Evolutionary conservation across 2,888 invertebrate genomes (phyloP).

Genomic region (Aphodius granarius): DNA sequence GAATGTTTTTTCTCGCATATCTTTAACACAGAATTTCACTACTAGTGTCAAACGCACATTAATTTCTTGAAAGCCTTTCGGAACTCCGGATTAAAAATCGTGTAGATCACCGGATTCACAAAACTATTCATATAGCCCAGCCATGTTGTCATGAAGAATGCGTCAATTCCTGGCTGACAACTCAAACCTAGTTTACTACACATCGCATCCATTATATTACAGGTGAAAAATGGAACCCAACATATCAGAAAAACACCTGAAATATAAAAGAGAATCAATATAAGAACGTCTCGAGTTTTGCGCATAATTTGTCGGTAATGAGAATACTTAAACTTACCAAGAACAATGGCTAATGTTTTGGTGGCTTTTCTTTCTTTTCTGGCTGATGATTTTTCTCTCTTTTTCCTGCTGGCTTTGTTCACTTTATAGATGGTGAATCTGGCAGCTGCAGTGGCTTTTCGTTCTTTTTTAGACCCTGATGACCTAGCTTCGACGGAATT

Average conservation of each 20-base stretch:
- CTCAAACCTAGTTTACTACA: constrained; percentile 82
- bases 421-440: constrained; percentile 92
- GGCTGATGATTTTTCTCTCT: constrained; percentile 90
- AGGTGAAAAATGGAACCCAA: constrained; percentile 99
- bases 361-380: constrained; percentile 97
- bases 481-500: constrained; percentile 46
- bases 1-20: constrained; percentile 1
- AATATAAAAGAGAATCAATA: constrained; percentile 23
- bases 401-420: constrained; percentile 93
- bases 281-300: background rate
- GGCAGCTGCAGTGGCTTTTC: constrained; percentile 70
- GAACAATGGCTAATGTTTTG: constrained; percentile 96
- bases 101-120: constrained; percentile 92
- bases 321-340: constrained; percentile 70
- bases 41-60: constrained; percentile 58
- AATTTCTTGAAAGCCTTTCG: constrained; percentile 97
- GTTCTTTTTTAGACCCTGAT: constrained; percentile 71
- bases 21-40: background rate
- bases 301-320: background rate
- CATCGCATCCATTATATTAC: constrained; percentile 95
- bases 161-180: constrained; percentile 83
- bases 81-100: constrained; percentile 96
- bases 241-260: constrained; percentile 96
- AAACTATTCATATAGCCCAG: constrained; percentile 97
- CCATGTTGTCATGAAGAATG: constrained; percentile 96